A percentile compares a stretch with the other conserved stretches of the same genome.
Conservation (phyloP, 2,797 vertebrate species). For the Bradypus variegatus region DNA sequence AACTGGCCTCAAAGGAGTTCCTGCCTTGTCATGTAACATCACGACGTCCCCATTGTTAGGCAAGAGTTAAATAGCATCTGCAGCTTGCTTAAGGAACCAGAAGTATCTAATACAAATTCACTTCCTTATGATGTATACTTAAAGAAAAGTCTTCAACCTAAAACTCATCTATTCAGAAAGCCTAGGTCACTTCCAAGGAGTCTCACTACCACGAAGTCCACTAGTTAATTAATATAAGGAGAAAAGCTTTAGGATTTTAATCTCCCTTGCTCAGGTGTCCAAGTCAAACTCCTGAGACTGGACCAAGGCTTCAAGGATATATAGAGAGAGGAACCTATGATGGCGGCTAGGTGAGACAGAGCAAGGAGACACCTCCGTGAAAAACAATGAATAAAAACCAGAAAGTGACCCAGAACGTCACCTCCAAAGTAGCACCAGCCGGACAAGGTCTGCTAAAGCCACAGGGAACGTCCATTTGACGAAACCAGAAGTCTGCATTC, state of each 20-base stretch:
- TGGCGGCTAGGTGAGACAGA: no score
- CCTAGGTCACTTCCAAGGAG: not conserved
- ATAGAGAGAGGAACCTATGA: no score
- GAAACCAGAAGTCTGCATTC: no score
- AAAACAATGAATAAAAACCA: no score
- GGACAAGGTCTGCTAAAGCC: no score
- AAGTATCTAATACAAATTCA: not conserved
- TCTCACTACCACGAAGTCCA: not conserved
- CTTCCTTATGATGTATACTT: not conserved
- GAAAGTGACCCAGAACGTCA: no score
- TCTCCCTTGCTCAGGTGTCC: not conserved
- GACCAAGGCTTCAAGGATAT: not conserved
- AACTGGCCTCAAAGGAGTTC: not conserved
- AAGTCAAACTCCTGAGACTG: not conserved
- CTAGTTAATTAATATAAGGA: not conserved
- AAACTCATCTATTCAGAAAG: not conserved
- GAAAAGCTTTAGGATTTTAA: not conserved
- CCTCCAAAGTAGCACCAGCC: no score
- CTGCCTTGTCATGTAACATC: not conserved
- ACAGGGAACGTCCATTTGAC: no score
- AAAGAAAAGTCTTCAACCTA: not conserved
- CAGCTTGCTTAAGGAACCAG: not conserved
- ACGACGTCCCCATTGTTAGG: not conserved
- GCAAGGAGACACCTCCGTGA: no score
- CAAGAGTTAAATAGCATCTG: not conserved